phyloP scores from a whole-genome alignment of 2,113 vertebrate genomes.

The Pseudonaja textilis region DNA sequence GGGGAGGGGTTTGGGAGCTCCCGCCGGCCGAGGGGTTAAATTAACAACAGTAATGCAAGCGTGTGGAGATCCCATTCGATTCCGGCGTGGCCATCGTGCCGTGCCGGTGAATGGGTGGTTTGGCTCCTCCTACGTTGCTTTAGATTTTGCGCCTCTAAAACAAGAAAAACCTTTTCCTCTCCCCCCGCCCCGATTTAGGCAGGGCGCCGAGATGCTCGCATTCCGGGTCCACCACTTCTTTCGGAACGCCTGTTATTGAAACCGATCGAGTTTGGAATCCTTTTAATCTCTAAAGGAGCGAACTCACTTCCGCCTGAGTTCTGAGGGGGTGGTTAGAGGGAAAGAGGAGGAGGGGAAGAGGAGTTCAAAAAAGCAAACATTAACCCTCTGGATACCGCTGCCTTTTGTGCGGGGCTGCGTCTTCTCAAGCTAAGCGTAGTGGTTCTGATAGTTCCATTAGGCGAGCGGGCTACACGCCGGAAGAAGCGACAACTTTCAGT shows the following conservation, averaged over 20 bases:
- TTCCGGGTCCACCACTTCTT: slow-evolving; percentile 23
- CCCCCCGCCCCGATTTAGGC: background rate
- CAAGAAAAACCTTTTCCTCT: background rate
- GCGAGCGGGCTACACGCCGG: background rate
- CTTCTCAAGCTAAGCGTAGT: background rate
- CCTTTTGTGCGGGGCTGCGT: slow-evolving; percentile 62
- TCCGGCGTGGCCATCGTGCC: slow-evolving; percentile 34
- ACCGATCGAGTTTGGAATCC: slow-evolving; percentile 74
- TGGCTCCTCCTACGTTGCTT: background rate
- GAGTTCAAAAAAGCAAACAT: slow-evolving; percentile 63
- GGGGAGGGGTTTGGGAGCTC: background rate
- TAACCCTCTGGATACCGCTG: slow-evolving; percentile 65
- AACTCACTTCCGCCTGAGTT: slow-evolving; percentile 79
- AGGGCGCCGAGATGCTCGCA: background rate
- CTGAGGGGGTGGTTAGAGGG: slow-evolving; percentile 62
- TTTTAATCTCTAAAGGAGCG: slow-evolving; percentile 80
- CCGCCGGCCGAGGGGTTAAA: slow-evolving; percentile 34
- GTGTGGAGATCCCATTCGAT: slow-evolving; percentile 29
- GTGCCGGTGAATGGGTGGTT: slow-evolving; percentile 19
- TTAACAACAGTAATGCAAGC: slow-evolving; percentile 40
- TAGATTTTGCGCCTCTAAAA: background rate
- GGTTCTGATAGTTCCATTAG: background rate
- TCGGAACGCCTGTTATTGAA: slow-evolving; percentile 55
- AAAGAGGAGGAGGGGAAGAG: background rate
- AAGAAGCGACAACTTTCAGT: background rate